Evolutionary conservation across 2,888 invertebrate genomes (phyloP), one percentile per base, ranked within the genome.

Genomic region (Pilophorus perplexus): DNA sequence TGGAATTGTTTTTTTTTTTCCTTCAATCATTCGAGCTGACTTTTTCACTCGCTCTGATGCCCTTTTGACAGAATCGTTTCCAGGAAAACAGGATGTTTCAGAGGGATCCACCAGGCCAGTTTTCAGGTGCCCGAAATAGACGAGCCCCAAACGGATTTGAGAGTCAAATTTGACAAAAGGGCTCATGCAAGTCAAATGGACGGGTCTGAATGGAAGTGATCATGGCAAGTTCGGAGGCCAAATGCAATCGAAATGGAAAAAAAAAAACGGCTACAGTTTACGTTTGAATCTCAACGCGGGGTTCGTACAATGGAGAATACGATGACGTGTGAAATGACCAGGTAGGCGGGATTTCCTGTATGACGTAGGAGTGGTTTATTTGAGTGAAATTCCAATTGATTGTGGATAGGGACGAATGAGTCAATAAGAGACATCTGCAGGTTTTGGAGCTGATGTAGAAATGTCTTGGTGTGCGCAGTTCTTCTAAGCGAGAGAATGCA

Each of bases 171-270:
- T 46, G n/a, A 22, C 23, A 3, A 4, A 23, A 12, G 20, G 46
- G 46, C 14, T 46, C 46, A 46, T 46, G 46, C 12, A 46, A 46
- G 46, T 22, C 46, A 46, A 46, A 46, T 46, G n/a, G n/a, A 46
- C 23, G n/a, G 14, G 23, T n/a, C 46, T 46, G 23, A 46, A 46
- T 46, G 46, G 46, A 25, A n/a, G 23, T 46, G 46, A 46, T 46
- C 22, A n/a, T n/a, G n/a, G n/a, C n/a, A n/a, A n/a, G n/a, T n/a
- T n/a, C 46, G 46, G 46, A 42, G 42, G 3, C 38, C 42, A 20
- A 20, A 42, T 16, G 42, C 46, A 22, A 46, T 46, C 23, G 23
- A n/a, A n/a, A n/a, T n/a, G n/a, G n/a, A n/a, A n/a, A n/a, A n/a
- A n/a, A n/a, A n/a, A n/a, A n/a, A n/a, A n/a, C n/a, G n/a, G n/a